These are phyloP conservation scores for Drosophila obscura DNA, from an alignment of 1,140 invertebrate species.

Conservation along the genomic window DNA sequence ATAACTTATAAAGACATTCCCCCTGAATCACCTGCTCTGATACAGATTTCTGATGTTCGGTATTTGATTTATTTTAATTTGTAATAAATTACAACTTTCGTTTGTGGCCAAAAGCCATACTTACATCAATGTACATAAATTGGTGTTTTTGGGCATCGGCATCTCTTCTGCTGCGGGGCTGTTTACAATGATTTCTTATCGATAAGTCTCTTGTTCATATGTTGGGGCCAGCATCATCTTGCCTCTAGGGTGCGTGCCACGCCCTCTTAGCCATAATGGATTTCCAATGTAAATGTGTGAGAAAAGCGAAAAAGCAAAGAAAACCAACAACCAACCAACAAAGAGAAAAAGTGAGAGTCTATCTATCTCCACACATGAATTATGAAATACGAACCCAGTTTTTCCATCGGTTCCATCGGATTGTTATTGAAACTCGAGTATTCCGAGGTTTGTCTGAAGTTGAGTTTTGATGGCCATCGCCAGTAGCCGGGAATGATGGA, in stretches of 20 bases:
- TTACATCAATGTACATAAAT: conserved; percentile 3
- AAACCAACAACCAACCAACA: not conserved
- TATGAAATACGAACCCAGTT: conserved; percentile 60
- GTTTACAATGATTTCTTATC: no score
- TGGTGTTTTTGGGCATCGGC: not conserved
- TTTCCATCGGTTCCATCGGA: conserved; percentile 9
- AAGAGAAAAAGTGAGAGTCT: conserved; percentile 62
- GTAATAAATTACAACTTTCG: conserved; percentile 75
- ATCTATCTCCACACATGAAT: conserved; percentile 46
- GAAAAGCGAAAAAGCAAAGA: conserved; percentile 28
- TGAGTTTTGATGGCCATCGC: conserved; percentile 34
- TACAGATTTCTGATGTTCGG: conserved; percentile 22
- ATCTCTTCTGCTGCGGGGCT: no score
- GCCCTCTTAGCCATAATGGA: conserved; percentile 52
- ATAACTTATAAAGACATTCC: conserved; percentile 47
- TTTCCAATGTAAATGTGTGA: conserved; percentile 70
- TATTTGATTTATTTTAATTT: conserved; percentile 78
- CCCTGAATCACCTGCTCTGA: conserved; percentile 40
- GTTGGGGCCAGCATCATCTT: conserved; percentile 11
- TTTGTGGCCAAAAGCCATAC: conserved; percentile 44
- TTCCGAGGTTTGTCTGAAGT: conserved; percentile 18
- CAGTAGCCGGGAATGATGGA: conserved; percentile 33
- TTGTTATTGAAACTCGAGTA: conserved; percentile 46
- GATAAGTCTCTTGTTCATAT: no score
- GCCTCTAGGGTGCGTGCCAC: conserved; percentile 17